Evolutionary conservation across 2,888 invertebrate species (phyloP), one percentile per base, ranked within the genome.

Genomic region (Sphaerophoria rueppellii): DNA sequence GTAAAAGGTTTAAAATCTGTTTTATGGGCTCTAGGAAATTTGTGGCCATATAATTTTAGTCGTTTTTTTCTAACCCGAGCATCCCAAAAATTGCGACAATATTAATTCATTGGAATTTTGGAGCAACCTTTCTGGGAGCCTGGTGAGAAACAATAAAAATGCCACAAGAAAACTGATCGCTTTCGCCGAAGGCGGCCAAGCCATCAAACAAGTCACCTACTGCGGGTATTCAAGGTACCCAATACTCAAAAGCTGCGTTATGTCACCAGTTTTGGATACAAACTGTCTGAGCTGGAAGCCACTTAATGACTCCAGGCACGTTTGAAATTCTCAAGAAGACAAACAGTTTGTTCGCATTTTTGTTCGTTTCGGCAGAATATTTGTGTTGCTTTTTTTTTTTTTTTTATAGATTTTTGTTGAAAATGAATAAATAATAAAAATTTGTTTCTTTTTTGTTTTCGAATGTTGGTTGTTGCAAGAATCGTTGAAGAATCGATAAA

Each of bases 61-160:
- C 9, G 12, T 43, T 43, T 40, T 9, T 40, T 40, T 6, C 9
- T 40, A 37, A 37, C 35, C 4, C n/a, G 37, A 57, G 37, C 35
- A 77, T 52, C 40, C 34, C 9, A 78, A 78, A 78, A 78, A 82
- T 74, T 78, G 82, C 69, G 63, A 82, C 61, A 75, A 60, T 78
- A 82, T 74, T 82, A 82, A 82, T 82, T 82, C 78, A 7, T 48
- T 74, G 65, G 74, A 78, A 74, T 74, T 82, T 78, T 32, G 63
- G 24, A 48, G 40, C n/a, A 12, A 43, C 55, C 70, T 74, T 46
- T 63, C 57, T 37, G 50, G 24, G 40, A 24, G 12, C 11, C 9
- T 40, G 52, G 82, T 71, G 78, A 74, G 70, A 74, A 74, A 74
- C 65, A 82, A 74, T 82, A 69, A 78, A 74, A 78, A 78, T 74